phyloP scores from a whole-genome alignment of 2,888 invertebrate genomes.

The Cyrtodaria siliqua region DNA sequence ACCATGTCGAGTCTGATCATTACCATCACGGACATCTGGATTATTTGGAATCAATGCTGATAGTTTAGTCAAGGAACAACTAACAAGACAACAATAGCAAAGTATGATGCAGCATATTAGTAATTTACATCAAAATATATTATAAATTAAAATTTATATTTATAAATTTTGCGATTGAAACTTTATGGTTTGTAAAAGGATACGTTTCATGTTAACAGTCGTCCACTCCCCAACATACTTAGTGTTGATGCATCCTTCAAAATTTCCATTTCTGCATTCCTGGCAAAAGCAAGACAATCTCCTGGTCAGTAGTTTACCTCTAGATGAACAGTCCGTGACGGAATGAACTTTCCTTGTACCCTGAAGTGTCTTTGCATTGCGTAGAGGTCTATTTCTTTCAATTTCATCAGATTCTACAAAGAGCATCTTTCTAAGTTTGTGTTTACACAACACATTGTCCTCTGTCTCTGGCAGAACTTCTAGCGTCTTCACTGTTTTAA shows the following conservation, averaged over 20 bases:
- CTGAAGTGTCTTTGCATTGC: constrained; percentile 3
- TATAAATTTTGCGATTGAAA: too few species aligned
- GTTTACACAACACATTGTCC: constrained; percentile 12
- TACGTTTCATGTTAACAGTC: constrained; percentile 10
- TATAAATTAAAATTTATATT: too few species aligned
- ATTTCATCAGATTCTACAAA: constrained; percentile 15
- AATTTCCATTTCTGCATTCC: background rate
- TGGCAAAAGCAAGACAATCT: constrained; percentile 31
- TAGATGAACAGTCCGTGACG: constrained; percentile 12
- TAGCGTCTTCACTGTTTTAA: background rate
- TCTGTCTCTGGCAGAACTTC: too few species aligned
- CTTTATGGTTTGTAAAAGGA: constrained; percentile 15
- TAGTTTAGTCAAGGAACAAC: too few species aligned
- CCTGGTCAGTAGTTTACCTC: constrained; percentile 25
- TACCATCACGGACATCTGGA: too few species aligned
- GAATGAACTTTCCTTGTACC: constrained; percentile 30
- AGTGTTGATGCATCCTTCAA: background rate
- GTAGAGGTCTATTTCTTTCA: background rate
- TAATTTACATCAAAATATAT: too few species aligned
- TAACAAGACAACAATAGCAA: too few species aligned
- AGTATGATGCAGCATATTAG: too few species aligned
- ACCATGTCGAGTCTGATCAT: too few species aligned
- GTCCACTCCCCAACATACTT: constrained; percentile 14
- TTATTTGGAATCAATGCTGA: too few species aligned
- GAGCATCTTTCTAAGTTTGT: constrained; percentile 21